phyloP scores from a whole-genome alignment of 2,113 vertebrate species.

The Strix aluco region DNA sequence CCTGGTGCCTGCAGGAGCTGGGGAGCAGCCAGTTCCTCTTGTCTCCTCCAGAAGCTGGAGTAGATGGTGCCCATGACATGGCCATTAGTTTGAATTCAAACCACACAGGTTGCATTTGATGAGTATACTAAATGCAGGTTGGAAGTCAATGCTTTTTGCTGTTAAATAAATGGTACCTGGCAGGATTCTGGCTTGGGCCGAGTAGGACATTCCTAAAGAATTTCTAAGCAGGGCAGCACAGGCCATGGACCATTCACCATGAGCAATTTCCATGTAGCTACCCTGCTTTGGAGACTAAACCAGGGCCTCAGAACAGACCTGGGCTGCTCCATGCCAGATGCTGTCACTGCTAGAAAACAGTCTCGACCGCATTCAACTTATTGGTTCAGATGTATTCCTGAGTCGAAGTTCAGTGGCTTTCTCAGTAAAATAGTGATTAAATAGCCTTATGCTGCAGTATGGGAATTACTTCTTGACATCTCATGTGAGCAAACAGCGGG shows the following conservation, averaged over 20 bases:
- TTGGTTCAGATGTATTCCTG: not conserved
- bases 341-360: not conserved
- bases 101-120: not conserved
- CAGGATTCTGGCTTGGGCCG: not conserved
- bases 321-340: not conserved
- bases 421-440: not conserved
- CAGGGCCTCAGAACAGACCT: not conserved
- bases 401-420: not conserved
- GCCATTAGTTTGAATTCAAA: not conserved
- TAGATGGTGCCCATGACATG: not conserved
- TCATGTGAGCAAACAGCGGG: not conserved
- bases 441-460: not conserved
- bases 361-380: not conserved
- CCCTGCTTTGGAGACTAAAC: not conserved
- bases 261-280: not conserved
- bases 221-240: not conserved
- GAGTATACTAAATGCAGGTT: not conserved
- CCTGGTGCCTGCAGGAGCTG: not conserved
- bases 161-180: not conserved
- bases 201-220: not conserved
- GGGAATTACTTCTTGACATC: not conserved
- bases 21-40: not conserved
- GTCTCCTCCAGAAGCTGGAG: not conserved
- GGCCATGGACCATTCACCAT: not conserved
- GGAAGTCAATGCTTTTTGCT: not conserved